Conservation (phyloP, 2,113 vertebrate genomes). For the Hippolais icterina region DNA sequence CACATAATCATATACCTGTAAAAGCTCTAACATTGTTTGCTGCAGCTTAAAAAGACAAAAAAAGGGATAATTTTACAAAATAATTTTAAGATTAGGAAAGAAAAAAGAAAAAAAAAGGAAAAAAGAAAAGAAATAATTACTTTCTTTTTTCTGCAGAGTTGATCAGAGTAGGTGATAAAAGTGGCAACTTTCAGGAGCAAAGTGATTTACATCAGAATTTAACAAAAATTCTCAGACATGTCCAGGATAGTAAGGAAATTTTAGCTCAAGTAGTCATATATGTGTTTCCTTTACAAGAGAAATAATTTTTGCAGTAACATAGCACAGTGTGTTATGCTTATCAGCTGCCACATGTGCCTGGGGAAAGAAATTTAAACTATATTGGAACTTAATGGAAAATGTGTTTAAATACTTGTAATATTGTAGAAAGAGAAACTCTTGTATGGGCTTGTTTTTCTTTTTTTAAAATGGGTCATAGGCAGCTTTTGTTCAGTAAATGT, state of each 20-base stretch:
- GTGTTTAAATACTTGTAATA: background rate
- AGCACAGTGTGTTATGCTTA: background rate
- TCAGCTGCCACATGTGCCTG: background rate
- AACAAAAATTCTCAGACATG: background rate
- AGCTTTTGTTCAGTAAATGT: background rate
- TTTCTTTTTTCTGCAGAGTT: background rate
- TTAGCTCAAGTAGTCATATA: rapidly evolving
- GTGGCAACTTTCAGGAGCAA: background rate
- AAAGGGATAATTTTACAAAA: background rate
- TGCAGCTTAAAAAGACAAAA: background rate
- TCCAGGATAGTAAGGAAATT: background rate
- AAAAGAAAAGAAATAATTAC: background rate
- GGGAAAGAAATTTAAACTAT: background rate
- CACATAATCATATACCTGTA: background rate
- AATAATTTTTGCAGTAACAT: background rate
- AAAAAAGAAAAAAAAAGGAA: no score
- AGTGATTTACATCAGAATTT: background rate
- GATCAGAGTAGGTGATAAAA: background rate
- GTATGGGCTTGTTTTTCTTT: background rate
- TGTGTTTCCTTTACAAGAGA: background rate
- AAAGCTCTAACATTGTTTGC: background rate
- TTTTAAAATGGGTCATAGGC: background rate
- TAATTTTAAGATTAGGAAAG: background rate
- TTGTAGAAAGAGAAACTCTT: background rate
- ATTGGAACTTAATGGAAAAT: background rate